Evolutionary conservation across 2,888 invertebrate species (phyloP), one percentile per base, ranked within the genome.

Genomic region (Corbicula japonica): DNA sequence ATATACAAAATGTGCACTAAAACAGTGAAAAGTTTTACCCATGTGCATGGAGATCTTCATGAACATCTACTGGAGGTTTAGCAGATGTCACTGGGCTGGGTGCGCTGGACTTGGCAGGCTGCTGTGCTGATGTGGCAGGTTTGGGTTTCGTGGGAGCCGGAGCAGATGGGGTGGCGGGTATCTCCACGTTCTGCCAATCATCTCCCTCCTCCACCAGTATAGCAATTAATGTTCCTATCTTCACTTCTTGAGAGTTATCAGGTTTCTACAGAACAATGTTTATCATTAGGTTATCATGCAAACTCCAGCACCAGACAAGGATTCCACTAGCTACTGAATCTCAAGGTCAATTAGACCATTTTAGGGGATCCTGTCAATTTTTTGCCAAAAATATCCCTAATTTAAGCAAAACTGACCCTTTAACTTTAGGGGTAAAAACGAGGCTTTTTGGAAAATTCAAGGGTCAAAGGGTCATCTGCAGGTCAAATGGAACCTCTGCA

Each of bases 191-290:
- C 91, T 95, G 94, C 95, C 95, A 96, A 89, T 96, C 95, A 87
- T 95, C 95, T 0, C 95, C 95, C 82, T 94, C 94, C 21, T 95
- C 95, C 5, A 95, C 95, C 79, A 95, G 94, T 38, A 96, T 89
- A n/a, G 95, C 96, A 75, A 96, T 96, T 75, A 95, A 84, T 5
- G 84, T 82, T 4, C 93, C 92, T 12, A 96, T 94, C 91, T 94
- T 94, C 2, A 95, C 91, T 86, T 95, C 95, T 84, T 94, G 94
- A 0, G 94, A 92, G 86, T 95, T 94, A 83, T 95, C 95, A 30
- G 94, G 91, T 75, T 89, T 88, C 92, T 93, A 77, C 23, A 52
- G 68, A 86, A 32, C 54, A 38, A 48, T 48, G 30, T 12, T n/a
- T 5, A 23, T 38, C 50, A 41, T 18, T 41, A 41, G 35, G 12